These are phyloP conservation scores for Centropus bengalensis DNA, from an alignment of 2,113 vertebrate species.

Conservation along the genomic window DNA sequence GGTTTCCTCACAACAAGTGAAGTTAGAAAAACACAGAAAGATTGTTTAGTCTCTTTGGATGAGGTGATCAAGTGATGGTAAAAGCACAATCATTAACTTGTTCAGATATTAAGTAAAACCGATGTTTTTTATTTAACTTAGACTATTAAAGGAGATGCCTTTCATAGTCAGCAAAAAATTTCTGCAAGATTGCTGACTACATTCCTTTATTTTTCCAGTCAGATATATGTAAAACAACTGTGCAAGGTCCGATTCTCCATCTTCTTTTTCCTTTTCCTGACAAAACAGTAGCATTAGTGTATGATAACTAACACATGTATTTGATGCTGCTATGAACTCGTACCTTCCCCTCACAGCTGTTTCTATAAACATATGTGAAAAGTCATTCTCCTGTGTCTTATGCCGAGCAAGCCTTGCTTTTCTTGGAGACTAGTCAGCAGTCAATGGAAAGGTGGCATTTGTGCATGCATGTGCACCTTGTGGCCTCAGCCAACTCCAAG, in stretches of 20 bases:
- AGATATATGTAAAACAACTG: not conserved
- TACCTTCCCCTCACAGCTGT: not conserved
- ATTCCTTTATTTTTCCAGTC: not conserved
- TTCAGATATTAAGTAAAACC: not conserved
- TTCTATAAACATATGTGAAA: not conserved
- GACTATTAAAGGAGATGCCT: not conserved
- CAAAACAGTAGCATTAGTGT: not conserved
- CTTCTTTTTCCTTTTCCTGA: not conserved
- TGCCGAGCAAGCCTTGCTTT: constrained; percentile 14
- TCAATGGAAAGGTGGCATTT: not conserved
- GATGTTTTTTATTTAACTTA: not conserved
- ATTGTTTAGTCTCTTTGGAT: not conserved
- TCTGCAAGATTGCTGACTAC: not conserved
- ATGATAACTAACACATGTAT: not conserved
- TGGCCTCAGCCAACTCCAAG: not conserved
- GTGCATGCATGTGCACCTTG: not conserved
- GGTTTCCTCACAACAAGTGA: not conserved
- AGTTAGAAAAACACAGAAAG: not conserved
- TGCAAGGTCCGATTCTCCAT: not conserved
- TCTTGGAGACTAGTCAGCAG: constrained; percentile 44
- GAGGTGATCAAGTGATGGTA: not conserved
- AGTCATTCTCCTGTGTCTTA: constrained; percentile 4
- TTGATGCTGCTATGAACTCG: not conserved
- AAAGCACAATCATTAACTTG: not conserved
- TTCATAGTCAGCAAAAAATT: not conserved